A percentile compares a stretch with the other conserved stretches of the same genome.
phyloP scores from a whole-genome alignment of 1,140 invertebrate species.

The Apis mellifera region Amel_HAv3.1 CM009931.2:20784001-20784500 shows the following conservation, averaged over 20 bases:
- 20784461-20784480: slow-evolving; percentile 34
- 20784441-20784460: slow-evolving; percentile 65
- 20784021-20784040: neutral
- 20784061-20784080: neutral
- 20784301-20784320: slow-evolving; percentile 21
- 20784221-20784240: slow-evolving; percentile 34
- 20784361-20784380: neutral
- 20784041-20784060: neutral
- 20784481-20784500: neutral
- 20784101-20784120: neutral
- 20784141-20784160: slow-evolving; percentile 2
- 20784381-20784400: too few species aligned
- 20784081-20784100: neutral
- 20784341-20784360: neutral
- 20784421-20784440: slow-evolving; percentile 61
- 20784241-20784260: neutral
- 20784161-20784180: neutral
- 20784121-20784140: neutral
- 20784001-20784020: neutral
- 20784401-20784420: slow-evolving; percentile 61
- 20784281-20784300: slow-evolving; percentile 31
- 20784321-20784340: neutral
- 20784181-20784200: slow-evolving; percentile 30
- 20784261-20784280: slow-evolving; percentile 26
- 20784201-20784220: slow-evolving; percentile 38